Evolutionary conservation across 2,113 vertebrate genomes (phyloP).

Genomic region (Gambusia holbrooki): DNA sequence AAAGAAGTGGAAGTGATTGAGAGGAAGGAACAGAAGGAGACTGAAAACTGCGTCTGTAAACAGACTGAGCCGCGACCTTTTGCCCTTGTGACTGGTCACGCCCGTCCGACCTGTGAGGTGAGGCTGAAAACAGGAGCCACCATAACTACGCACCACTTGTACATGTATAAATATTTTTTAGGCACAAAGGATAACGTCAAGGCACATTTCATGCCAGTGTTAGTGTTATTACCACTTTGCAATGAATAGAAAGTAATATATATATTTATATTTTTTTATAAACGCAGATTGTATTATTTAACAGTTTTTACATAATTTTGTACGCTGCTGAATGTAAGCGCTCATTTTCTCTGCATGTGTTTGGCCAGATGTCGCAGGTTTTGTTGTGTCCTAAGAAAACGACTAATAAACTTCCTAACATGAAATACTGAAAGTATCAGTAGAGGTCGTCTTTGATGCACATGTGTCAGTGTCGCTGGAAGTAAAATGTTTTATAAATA

Average conservation of each 20-base stretch:
- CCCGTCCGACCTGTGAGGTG: conserved; percentile 28
- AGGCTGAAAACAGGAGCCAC: conserved; percentile 39
- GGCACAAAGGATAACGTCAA: conserved; percentile 38
- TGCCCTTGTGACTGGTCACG: conserved; percentile 28
- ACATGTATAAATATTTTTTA: conserved; percentile 53
- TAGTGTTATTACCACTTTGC: conserved; percentile 41
- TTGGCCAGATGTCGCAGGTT: not conserved
- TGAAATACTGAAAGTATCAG: not conserved
- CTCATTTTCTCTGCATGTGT: conserved; percentile 1
- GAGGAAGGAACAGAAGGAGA: conserved; percentile 6
- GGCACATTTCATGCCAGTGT: conserved; percentile 44
- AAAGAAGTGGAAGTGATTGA: conserved; percentile 2
- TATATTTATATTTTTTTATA: conserved; percentile 30
- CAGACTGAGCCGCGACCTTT: not conserved
- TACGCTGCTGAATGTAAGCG: conserved; percentile 47
- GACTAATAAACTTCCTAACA: not conserved
- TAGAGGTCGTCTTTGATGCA: not conserved
- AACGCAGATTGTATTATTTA: conserved; percentile 17
- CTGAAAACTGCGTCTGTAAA: conserved; percentile 12
- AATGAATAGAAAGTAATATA: conserved; percentile 36
- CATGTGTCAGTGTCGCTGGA: not conserved
- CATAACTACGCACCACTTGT: conserved; percentile 29
- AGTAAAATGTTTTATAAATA: not conserved
- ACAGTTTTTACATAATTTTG: conserved; percentile 23
- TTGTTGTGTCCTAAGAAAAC: not conserved